Base-by-base conservation (phyloP, 30 jellyfish, hydroid and myxozoan species). In the Aurelia sp. region DNA sequence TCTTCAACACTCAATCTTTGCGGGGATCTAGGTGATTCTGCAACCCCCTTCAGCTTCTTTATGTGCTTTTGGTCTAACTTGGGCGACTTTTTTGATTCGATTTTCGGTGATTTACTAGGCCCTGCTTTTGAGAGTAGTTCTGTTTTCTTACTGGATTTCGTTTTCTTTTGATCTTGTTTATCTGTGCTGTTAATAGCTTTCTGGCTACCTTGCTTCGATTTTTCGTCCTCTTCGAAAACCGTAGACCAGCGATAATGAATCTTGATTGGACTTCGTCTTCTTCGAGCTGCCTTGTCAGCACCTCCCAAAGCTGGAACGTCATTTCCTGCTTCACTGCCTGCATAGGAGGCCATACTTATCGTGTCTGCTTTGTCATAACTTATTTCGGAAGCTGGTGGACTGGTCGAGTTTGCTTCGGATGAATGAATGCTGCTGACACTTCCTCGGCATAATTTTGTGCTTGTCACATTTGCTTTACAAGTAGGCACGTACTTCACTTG, bases 191-290 rank as follows among this genome's bases (percentile, higher is more conserved):
- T 33, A 6, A 33, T 15, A 52, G 90, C 7, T 58, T 87, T 87
- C 59, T 86, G 73, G 58, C 73, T 63, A 51, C 60, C 48, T 33
- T 76, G 84, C 82, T 87, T 87, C 8, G 96, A 76, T 44, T 74
- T 84, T 76, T 87, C 97, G 30, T 85, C 97, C 68, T 94, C 99
- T 78, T 94, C 99, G 55, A 72, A 94, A n/a, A 94, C 97, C 40
- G 99, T 94, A 21, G 99, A 94, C 99, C 99, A 94, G 12, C 99
- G 95, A 64, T 94, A 94, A 40, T 86, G 88, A 53, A 94, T 67
- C 65, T 94, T 86, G 13, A 97, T 78, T 37, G 99, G 99, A 52
- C 96, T 78, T 27, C 98, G 75, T 55, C 86, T 73, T 37, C 94
- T 88, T 58, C 96, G 81, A 3, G 68, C 83, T 11, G 84, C 76